A percentile compares a stretch with the other conserved stretches of the same genome.
phyloP scores from a whole-genome alignment of 2,113 vertebrate species.

The Chrysemys picta region DNA sequence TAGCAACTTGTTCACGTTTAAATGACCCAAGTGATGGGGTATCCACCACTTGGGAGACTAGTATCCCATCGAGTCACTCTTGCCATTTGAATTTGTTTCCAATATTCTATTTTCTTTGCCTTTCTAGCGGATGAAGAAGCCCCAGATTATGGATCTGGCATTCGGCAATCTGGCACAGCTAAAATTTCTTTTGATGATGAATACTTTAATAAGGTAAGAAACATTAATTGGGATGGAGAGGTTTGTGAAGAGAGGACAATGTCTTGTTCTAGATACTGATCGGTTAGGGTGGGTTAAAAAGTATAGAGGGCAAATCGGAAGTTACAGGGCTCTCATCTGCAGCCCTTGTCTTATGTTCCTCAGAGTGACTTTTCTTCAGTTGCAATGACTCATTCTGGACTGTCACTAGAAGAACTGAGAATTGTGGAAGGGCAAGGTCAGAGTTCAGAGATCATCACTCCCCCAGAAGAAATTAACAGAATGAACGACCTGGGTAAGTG shows the following conservation, averaged over 20 bases:
- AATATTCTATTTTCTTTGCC: background rate
- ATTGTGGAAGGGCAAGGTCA: conserved; percentile 98
- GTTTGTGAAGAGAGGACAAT: background rate
- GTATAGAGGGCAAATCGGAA: background rate
- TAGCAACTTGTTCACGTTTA: background rate
- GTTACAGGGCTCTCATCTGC: background rate
- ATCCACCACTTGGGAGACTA: background rate
- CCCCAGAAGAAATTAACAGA: conserved; percentile 92
- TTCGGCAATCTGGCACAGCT: conserved; percentile 97
- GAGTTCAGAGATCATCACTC: conserved; percentile 91
- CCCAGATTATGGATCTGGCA: conserved; percentile 97
- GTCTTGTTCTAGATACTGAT: background rate
- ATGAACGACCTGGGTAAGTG: conserved; percentile 90
- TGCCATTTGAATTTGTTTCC: background rate
- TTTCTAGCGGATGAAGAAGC: conserved; percentile 94
- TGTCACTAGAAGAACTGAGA: conserved; percentile 95
- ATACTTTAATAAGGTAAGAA: conserved; percentile 92
- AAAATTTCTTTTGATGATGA: conserved; percentile 99
- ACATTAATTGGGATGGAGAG: background rate
- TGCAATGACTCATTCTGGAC: conserved; percentile 89
- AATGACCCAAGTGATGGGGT: background rate
- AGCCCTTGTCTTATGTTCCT: background rate
- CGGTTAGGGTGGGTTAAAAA: fast-evolving
- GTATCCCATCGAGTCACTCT: background rate
- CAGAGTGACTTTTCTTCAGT: conserved; percentile 89